Conservation (phyloP, 2,888 invertebrate genomes). For the Ophioninae sp. region DNA sequence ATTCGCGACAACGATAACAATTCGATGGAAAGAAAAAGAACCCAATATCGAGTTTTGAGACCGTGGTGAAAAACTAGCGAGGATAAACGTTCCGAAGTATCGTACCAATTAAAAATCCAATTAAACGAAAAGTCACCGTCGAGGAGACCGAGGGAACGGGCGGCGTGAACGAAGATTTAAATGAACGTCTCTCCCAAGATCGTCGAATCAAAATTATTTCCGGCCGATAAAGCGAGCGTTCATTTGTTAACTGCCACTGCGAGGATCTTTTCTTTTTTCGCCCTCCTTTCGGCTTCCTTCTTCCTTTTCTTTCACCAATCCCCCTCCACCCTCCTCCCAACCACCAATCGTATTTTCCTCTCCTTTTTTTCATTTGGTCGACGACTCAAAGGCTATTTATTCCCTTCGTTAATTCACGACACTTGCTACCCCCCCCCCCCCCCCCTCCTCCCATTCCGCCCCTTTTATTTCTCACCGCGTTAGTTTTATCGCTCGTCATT, state of each 20-base stretch:
- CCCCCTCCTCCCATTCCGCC: conserved; percentile 52
- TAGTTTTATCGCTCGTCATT: conserved; percentile 80
- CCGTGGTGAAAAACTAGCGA: conserved; percentile 44
- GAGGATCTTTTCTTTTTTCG: conserved; percentile 63
- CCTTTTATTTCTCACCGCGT: conserved; percentile 72
- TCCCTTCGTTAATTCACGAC: conserved; percentile 64
- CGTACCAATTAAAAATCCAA: conserved; percentile 80
- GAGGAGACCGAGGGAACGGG: conserved; percentile 49
- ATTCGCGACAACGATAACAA: conserved; percentile 48
- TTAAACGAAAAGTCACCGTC: conserved; percentile 74
- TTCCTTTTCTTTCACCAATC: conserved; percentile 41
- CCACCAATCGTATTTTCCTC: conserved; percentile 32
- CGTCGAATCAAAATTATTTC: conserved; percentile 79
- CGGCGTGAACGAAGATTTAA: conserved; percentile 73
- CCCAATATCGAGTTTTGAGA: conserved; percentile 31
- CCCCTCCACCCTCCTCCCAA: conserved; percentile 44
- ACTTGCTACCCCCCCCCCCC: conserved; percentile 22
- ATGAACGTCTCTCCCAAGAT: conserved; percentile 65
- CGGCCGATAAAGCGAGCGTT: conserved; percentile 79
- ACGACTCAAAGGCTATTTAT: conserved; percentile 47
- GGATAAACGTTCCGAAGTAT: conserved; percentile 77
- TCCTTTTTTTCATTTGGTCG: conserved; percentile 43
- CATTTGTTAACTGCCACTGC: conserved; percentile 78
- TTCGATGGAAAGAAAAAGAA: conserved; percentile 55
- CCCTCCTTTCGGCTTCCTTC: conserved; percentile 49